Percentiles rank a stretch among this genome's conserved stretches.
phyloP scores from a whole-genome alignment of 2,888 invertebrate genomes.

The Neuroscelio doddi region DNA sequence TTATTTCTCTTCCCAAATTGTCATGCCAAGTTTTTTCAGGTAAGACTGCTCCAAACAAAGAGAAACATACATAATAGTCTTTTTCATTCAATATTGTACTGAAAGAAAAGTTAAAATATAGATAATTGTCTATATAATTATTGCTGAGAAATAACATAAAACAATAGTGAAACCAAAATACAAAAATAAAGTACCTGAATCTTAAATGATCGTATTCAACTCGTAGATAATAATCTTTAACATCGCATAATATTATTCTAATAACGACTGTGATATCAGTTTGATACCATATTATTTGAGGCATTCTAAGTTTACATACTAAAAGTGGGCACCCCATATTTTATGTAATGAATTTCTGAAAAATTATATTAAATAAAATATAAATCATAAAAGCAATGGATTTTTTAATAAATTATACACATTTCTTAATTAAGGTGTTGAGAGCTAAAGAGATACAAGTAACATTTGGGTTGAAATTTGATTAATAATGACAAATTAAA shows the following conservation, averaged over 20 bases:
- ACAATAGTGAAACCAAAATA: neutral
- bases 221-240: constrained; percentile 59
- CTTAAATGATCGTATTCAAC: constrained; percentile 54
- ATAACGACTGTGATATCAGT: constrained; percentile 56
- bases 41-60: constrained; percentile 63
- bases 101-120: constrained; percentile 24
- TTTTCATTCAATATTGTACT: constrained; percentile 55
- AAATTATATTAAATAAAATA: too few species aligned
- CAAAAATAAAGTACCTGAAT: constrained; percentile 58
- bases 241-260: constrained; percentile 59
- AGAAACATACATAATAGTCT: constrained; percentile 57
- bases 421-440: too few species aligned
- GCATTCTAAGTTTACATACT: constrained; percentile 32
- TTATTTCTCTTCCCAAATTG: constrained; percentile 63
- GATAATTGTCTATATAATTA: neutral
- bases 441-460: too few species aligned
- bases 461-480: too few species aligned
- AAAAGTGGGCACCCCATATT: constrained; percentile 10
- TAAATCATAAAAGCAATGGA: too few species aligned
- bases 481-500: too few species aligned
- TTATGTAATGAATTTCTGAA: too few species aligned
- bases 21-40: constrained; percentile 58
- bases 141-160: too few species aligned
- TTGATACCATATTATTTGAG: constrained; percentile 66
- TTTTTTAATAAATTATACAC: too few species aligned